Evolutionary conservation across 2,888 invertebrate genomes (phyloP).

Genomic region (Leucophenga maculata): DNA sequence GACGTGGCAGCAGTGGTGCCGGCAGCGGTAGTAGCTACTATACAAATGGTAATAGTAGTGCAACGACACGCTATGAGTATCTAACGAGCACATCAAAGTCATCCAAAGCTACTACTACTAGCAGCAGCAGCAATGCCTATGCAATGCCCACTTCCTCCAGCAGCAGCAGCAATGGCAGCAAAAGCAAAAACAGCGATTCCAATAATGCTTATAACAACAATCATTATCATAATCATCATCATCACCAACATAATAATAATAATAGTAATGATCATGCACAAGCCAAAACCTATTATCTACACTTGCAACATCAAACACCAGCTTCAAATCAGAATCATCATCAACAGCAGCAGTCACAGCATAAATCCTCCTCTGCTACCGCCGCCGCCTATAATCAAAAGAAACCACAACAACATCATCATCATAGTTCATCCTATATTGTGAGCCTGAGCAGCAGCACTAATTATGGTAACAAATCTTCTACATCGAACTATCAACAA

Average conservation of each 20-base stretch:
- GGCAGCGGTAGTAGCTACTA: slow-evolving; percentile 56
- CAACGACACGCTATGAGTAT: slow-evolving; percentile 21
- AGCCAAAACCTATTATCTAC: slow-evolving; percentile 37
- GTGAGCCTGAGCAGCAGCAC: slow-evolving; percentile 46
- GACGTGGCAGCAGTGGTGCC: slow-evolving; percentile 44
- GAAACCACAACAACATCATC: slow-evolving; percentile 43
- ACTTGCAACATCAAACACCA: slow-evolving; percentile 36
- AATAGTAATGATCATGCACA: slow-evolving; percentile 44
- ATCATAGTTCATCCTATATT: slow-evolving; percentile 45
- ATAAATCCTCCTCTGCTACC: not conserved
- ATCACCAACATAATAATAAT: slow-evolving; percentile 41
- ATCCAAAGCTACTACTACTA: slow-evolving; percentile 37
- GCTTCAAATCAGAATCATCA: slow-evolving; percentile 18
- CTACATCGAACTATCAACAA: slow-evolving; percentile 37
- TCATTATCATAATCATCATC: slow-evolving; percentile 40
- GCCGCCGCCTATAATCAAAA: not conserved
- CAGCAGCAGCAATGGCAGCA: slow-evolving; percentile 36
- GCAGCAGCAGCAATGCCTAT: slow-evolving; percentile 24
- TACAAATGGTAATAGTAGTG: slow-evolving; percentile 58
- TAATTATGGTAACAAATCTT: slow-evolving; percentile 49
- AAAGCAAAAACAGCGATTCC: slow-evolving; percentile 33
- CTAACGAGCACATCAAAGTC: slow-evolving; percentile 35
- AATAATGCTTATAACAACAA: slow-evolving; percentile 35
- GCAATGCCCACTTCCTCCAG: slow-evolving; percentile 8
- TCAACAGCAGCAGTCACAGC: slow-evolving; percentile 22